Evolutionary conservation across 2,113 vertebrate species (phyloP).

Genomic region (Chauna torquata): DNA sequence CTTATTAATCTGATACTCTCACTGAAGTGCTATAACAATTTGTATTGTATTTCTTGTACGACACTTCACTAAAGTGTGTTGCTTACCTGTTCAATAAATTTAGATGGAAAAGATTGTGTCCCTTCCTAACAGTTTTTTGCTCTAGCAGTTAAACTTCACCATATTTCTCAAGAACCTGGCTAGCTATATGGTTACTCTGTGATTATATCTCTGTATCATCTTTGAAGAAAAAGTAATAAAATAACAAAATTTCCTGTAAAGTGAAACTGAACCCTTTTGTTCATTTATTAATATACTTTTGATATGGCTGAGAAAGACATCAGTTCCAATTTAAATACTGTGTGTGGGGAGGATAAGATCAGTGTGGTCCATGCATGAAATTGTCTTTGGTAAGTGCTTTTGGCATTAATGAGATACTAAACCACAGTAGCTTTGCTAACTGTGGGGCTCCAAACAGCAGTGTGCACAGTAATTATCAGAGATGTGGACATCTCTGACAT

Average conservation of each 20-base stretch:
- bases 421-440: constrained; percentile 16
- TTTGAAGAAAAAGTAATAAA: not conserved
- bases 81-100: not conserved
- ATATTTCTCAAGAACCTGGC: not conserved
- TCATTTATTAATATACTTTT: constrained; percentile 44
- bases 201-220: not conserved
- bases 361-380: constrained; percentile 56
- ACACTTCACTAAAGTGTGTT: not conserved
- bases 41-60: not conserved
- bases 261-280: not conserved
- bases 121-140: not conserved
- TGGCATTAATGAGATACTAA: constrained; percentile 31
- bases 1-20: not conserved
- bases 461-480: constrained; percentile 41
- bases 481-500: constrained; percentile 35
- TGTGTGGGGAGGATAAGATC: not conserved
- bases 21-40: not conserved
- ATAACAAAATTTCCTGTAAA: not conserved
- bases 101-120: not conserved
- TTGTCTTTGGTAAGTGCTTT: constrained; percentile 66
- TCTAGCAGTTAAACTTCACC: not conserved
- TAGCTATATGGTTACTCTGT: not conserved
- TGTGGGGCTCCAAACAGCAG: constrained; percentile 10
- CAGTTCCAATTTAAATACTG: constrained; percentile 13
- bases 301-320: constrained; percentile 11